Conservation (phyloP, 2,113 vertebrate species). For the Tringa solitaria region DNA sequence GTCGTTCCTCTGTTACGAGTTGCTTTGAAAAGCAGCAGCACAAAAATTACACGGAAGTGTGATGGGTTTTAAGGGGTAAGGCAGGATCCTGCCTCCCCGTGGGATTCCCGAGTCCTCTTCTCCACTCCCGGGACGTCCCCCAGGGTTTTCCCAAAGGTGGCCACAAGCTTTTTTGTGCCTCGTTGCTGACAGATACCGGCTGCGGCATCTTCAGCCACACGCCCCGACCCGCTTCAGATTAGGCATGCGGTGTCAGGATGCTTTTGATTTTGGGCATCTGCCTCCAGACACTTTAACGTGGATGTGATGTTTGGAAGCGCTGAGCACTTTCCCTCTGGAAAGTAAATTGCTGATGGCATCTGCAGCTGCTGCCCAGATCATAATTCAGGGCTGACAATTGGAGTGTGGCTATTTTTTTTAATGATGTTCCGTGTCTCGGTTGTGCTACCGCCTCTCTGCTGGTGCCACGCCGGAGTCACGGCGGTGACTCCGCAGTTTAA, state of each 20-base stretch:
- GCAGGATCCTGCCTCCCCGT: accelerated
- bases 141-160: background rate
- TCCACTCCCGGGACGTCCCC: background rate
- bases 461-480: background rate
- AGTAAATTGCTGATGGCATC: background rate
- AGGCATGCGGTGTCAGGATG: background rate
- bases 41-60: accelerated
- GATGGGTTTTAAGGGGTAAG: background rate
- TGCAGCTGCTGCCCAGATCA: background rate
- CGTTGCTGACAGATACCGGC: accelerated
- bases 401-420: background rate
- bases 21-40: background rate
- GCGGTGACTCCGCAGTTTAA: background rate
- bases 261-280: background rate
- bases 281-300: background rate
- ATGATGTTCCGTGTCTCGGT: background rate
- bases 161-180: background rate
- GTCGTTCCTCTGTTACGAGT: accelerated
- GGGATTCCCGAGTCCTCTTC: background rate
- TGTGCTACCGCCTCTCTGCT: background rate
- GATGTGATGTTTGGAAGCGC: background rate
- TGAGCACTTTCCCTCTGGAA: background rate
- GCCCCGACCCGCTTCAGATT: background rate
- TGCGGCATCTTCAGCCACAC: accelerated
- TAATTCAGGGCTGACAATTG: background rate